phyloP scores from a whole-genome alignment of 2,113 vertebrate species.

The Hydropotes inermis region DNA sequence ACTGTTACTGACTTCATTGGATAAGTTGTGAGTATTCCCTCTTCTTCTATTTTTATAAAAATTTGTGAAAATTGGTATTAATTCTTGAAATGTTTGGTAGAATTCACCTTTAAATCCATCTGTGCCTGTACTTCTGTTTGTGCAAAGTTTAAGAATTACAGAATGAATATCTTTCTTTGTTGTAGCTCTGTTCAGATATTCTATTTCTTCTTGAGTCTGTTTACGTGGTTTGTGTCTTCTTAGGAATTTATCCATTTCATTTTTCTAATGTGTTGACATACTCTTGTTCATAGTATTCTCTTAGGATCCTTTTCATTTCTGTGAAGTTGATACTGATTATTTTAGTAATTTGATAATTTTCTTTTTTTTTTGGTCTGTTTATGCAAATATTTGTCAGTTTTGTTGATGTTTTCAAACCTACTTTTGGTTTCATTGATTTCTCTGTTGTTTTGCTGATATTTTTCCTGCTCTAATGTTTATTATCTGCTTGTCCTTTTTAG shows the following conservation, averaged over 20 bases:
- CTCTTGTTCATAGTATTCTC: not conserved
- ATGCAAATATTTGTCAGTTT: not conserved
- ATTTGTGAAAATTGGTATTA: not conserved
- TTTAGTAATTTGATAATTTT: slow-evolving; percentile 2
- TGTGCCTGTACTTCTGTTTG: not conserved
- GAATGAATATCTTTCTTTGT: not conserved
- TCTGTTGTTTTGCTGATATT: not conserved
- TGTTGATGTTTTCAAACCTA: not conserved
- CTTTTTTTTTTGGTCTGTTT: not conserved
- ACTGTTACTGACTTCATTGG: not conserved
- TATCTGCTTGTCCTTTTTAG: not conserved
- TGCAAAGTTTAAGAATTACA: not conserved
- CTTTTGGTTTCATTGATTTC: not conserved
- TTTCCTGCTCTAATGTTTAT: not conserved
- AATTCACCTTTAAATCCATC: not conserved
- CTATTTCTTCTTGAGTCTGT: not conserved
- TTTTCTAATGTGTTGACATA: not conserved
- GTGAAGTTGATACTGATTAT: not conserved
- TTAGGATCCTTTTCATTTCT: not conserved
- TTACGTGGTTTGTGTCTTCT: not conserved
- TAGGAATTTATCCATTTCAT: slow-evolving; percentile 3
- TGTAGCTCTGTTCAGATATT: not conserved
- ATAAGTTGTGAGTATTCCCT: not conserved
- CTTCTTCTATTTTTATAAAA: not conserved
- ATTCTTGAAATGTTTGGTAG: not conserved